phyloP scores from a whole-genome alignment of 30 jellyfish, hydroid and myxozoan genomes.

The Catostylus mosaicus region DNA sequence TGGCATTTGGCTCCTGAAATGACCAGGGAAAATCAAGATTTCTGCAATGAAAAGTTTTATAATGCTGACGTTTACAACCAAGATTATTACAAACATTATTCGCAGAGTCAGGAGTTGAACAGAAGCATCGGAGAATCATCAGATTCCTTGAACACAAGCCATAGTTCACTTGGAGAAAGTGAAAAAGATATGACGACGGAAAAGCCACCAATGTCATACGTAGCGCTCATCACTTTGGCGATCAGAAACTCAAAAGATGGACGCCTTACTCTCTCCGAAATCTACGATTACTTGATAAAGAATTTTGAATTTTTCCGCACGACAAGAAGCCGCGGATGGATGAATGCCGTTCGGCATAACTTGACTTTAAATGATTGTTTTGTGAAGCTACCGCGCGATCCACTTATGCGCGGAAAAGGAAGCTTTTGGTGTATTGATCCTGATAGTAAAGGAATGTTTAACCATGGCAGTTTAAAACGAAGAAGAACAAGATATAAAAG shows the following conservation, averaged over 20 bases:
- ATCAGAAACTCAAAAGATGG: constrained; percentile 37
- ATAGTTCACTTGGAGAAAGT: constrained; percentile 28
- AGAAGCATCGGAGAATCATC: not conserved
- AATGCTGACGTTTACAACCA: no score
- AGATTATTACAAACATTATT: not conserved
- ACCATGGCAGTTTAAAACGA: constrained; percentile 74
- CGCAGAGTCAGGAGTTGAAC: not conserved
- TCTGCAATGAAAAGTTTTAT: not conserved
- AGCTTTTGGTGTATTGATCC: constrained; percentile 73
- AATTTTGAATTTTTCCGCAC: constrained; percentile 57
- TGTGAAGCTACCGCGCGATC: constrained; percentile 69
- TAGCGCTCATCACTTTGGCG: constrained; percentile 71
- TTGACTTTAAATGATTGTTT: constrained; percentile 71
- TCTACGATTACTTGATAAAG: constrained; percentile 44
- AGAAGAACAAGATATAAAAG: constrained; percentile 59
- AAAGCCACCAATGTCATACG: constrained; percentile 71
- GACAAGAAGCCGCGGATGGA: constrained; percentile 58
- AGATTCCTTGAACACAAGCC: constrained; percentile 24
- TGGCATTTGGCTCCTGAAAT: not conserved
- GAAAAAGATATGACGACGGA: constrained; percentile 28
- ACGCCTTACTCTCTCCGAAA: constrained; percentile 46
- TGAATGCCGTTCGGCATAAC: constrained; percentile 78
- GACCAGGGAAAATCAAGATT: not conserved
- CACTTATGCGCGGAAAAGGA: constrained; percentile 72
- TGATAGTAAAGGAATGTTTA: constrained; percentile 66